Percentiles rank a stretch among this genome's conserved stretches.
phyloP scores from a whole-genome alignment of 2,888 invertebrate genomes.

The Isotomurus palustris region DNA sequence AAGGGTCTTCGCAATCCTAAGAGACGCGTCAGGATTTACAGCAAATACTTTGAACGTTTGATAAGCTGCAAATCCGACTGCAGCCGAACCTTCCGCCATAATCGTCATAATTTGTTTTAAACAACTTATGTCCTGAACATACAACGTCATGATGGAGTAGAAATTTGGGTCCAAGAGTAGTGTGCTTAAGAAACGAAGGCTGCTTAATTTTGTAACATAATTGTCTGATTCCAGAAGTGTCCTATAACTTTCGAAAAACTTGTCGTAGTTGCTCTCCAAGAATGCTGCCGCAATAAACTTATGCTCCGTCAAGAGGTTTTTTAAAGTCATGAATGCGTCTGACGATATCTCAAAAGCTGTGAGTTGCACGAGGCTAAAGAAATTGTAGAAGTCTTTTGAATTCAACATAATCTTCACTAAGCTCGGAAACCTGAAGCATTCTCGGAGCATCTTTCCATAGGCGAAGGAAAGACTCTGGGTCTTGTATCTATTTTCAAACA shows the following conservation, averaged over 20 bases:
- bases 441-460: conserved; percentile 5
- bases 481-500: background rate
- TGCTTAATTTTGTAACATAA: conserved; percentile 1
- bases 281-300: background rate
- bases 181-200: background rate
- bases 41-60: conserved; percentile 5
- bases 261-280: background rate
- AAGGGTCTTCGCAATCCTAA: background rate
- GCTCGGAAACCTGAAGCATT: background rate
- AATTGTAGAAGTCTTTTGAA: background rate
- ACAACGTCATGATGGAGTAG: background rate
- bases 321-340: conserved; percentile 2
- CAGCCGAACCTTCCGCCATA: background rate
- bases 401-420: background rate
- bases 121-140: background rate
- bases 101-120: conserved; percentile 1
- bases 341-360: background rate
- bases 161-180: background rate
- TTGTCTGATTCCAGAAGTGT: background rate
- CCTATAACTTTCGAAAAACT: background rate
- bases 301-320: background rate
- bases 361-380: background rate
- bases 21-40: background rate
- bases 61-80: background rate
- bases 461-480: background rate